Base-by-base conservation (phyloP, 2,797 vertebrate species). In the Hyperoplus lanceolatus region DNA sequence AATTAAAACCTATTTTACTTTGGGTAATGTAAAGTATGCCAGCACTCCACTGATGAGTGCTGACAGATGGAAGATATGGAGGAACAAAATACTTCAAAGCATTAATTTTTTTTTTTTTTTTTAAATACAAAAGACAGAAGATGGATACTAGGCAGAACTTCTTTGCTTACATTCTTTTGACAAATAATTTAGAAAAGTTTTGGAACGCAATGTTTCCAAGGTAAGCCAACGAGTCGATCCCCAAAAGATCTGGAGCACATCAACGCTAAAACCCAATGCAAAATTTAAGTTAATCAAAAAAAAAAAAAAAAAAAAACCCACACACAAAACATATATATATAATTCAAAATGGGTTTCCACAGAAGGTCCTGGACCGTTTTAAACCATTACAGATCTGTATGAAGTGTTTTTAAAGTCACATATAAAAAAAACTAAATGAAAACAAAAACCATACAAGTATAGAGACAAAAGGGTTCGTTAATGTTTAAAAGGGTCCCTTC, bases 1-100 rank as follows among this genome's bases (percentile, higher is more conserved):
- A 80, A 83, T 76, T 69, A 77, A 82, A 87, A 88, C 41, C 10
- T 69, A 56, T 60, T 65, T 79, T 53, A 75, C 81, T 72, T 79
- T 62, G 51, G 68, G 64, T 76, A 57, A 73, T 15, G 46, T 69
- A 67, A 49, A 83, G 39, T 59, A 49, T 12, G 51, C 10, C 49
- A 58, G 73, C 43, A 14, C 29, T 54, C 15, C 12, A 66, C 42
- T 46, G 15, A 29, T 53, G 14, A 50, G 66, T n/a, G 66, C 48
- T 1, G 13, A 68, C 55, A 46, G 39, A 21, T 71, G 66, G 65
- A 69, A 70, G 58, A 75, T 59, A 57, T 8, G 39, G 54, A 70
- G 51, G 39, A 75, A 66, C 62, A 69, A 70, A 71, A 66, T 29
- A 29, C 51, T 49, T 48, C 54, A 72, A 55, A 63, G 18, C 50